Evolutionary conservation across 92 coral and sea anemone species (phyloP).

Genomic region (Metridium senile): DNA sequence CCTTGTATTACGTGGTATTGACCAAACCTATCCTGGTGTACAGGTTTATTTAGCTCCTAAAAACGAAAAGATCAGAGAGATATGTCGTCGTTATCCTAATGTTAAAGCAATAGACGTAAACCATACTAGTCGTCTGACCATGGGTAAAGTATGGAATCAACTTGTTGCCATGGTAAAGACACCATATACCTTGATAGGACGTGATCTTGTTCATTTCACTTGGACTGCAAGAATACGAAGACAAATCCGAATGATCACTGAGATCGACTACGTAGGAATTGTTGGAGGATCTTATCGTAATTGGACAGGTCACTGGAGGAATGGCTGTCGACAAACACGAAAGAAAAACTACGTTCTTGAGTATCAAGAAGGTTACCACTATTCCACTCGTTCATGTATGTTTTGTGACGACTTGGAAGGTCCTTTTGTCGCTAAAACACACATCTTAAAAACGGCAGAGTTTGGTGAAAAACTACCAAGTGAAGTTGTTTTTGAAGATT

Average conservation of each 20-base stretch:
- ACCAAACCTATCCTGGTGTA: slow-evolving; percentile 28
- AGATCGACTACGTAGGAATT: slow-evolving; percentile 23
- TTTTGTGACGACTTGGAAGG: slow-evolving; percentile 42
- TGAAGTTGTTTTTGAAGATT: slow-evolving; percentile 37
- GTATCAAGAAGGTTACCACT: slow-evolving; percentile 43
- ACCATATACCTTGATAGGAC: slow-evolving; percentile 40
- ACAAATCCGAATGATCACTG: slow-evolving; percentile 34
- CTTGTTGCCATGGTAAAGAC: slow-evolving; percentile 25
- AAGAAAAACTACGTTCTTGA: slow-evolving; percentile 36
- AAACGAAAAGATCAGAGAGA: not conserved
- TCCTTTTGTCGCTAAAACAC: slow-evolving; percentile 43
- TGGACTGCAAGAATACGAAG: slow-evolving; percentile 32
- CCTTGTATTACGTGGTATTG: slow-evolving; percentile 33
- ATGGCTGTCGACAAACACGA: slow-evolving; percentile 39
- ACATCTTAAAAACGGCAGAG: slow-evolving; percentile 27
- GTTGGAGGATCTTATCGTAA: slow-evolving; percentile 51
- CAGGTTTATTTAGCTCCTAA: slow-evolving; percentile 28
- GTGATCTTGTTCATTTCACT: slow-evolving; percentile 33
- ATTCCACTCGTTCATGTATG: slow-evolving; percentile 49
- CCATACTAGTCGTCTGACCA: not conserved
- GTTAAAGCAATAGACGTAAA: not conserved
- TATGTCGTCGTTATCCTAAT: not conserved
- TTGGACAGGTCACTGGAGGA: slow-evolving; percentile 43
- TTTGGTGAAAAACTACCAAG: slow-evolving; percentile 36
- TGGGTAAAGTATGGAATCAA: slow-evolving; percentile 38